Conservation (phyloP, 2,888 invertebrate genomes). For the Rhaphigaster nebulosa region DNA sequence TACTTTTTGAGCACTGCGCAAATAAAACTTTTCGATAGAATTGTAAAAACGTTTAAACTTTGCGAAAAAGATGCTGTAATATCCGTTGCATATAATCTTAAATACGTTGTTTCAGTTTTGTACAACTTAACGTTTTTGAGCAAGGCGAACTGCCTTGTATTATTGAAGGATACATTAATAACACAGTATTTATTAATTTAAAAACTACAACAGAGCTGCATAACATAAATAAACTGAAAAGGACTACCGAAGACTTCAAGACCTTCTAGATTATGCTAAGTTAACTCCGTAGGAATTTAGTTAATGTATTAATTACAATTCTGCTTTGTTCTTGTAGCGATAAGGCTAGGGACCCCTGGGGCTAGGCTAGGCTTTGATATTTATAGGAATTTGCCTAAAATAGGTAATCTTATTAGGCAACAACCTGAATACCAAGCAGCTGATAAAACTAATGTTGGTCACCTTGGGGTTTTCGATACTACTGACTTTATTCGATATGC, state of each 20-base stretch:
- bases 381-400: neutral
- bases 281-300: neutral
- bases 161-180: too few species aligned
- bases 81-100: too few species aligned
- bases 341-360: neutral
- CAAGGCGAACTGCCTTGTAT: too few species aligned
- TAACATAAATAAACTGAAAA: neutral
- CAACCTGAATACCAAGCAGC: constrained; percentile 7
- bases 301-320: neutral
- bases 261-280: neutral
- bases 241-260: neutral
- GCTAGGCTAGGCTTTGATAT: neutral
- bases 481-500: neutral
- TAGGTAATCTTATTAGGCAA: neutral
- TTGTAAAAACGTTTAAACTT: too few species aligned
- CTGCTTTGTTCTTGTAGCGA: neutral
- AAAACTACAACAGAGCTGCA: too few species aligned
- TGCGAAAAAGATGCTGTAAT: too few species aligned
- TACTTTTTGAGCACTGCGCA: too few species aligned
- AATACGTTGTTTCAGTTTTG: too few species aligned
- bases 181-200: too few species aligned
- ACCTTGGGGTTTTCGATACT: neutral
- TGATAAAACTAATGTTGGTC: constrained; percentile 17
- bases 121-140: too few species aligned
- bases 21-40: too few species aligned